Evolutionary conservation across 2,797 vertebrate genomes (phyloP).

Genomic region (Urocyon cinereoargenteus): DNA sequence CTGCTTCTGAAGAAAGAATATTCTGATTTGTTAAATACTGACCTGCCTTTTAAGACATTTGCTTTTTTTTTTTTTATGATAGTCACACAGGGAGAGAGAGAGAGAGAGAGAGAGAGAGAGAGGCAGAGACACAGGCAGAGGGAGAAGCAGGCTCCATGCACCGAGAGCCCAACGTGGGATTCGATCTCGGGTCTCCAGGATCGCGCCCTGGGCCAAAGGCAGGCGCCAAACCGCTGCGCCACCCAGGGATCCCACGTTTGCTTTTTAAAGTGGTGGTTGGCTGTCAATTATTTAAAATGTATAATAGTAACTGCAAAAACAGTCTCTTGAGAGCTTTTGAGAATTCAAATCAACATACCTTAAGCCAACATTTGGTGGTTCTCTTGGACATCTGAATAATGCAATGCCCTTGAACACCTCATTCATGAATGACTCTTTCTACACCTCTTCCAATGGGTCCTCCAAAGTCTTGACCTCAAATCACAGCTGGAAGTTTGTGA

Average conservation of each 20-base stretch:
- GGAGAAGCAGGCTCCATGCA: too few relatives aligned
- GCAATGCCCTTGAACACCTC: not conserved
- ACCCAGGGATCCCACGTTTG: too few relatives aligned
- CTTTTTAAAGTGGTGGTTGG: conserved; percentile 7
- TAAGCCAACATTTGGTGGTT: not conserved
- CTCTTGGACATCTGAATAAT: not conserved
- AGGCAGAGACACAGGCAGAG: too few relatives aligned
- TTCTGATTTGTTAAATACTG: conserved; percentile 12
- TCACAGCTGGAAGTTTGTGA: conserved; percentile 26
- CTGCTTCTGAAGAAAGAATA: not conserved
- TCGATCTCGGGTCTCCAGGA: too few relatives aligned
- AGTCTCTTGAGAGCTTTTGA: not conserved
- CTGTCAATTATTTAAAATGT: not conserved
- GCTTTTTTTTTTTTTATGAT: too few relatives aligned
- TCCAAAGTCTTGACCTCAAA: not conserved
- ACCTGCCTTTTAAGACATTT: not conserved
- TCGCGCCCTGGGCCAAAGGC: too few relatives aligned
- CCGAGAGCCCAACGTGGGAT: too few relatives aligned
- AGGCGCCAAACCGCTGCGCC: too few relatives aligned
- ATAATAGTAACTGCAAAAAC: not conserved
- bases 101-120: too few relatives aligned
- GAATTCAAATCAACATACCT: not conserved
- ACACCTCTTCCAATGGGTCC: not conserved
- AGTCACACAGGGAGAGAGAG: too few relatives aligned
- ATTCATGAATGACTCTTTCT: not conserved